Evolutionary conservation across 2,113 vertebrate genomes (phyloP).

Genomic region (Labeo catla): DNA sequence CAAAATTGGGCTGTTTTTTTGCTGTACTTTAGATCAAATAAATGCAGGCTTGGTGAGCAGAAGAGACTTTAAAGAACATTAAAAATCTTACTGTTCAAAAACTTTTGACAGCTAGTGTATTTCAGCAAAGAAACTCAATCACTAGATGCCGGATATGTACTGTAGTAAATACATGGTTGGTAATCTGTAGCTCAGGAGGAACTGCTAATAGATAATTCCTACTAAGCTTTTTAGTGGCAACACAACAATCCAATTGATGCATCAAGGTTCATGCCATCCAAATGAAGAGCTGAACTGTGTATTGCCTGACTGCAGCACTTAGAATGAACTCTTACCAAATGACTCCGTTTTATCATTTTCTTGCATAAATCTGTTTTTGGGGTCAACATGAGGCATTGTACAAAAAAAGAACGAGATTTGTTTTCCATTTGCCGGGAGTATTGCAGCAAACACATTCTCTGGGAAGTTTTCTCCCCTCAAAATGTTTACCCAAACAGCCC

Average conservation of each 20-base stretch:
- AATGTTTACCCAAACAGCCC: constrained; percentile 28
- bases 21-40: too few relatives aligned
- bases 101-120: neutral
- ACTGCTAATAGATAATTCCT: constrained; percentile 33
- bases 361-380: neutral
- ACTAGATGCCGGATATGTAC: neutral
- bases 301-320: neutral
- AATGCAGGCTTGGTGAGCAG: too few relatives aligned
- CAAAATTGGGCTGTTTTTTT: too few relatives aligned
- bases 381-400: neutral
- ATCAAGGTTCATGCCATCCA: constrained; percentile 36
- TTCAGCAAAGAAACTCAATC: neutral
- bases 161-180: constrained; percentile 17
- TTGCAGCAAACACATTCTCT: constrained; percentile 14
- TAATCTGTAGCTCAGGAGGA: constrained; percentile 36
- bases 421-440: neutral
- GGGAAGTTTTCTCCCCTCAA: neutral
- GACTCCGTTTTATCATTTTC: neutral
- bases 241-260: constrained; percentile 44
- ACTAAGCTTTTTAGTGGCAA: constrained; percentile 45
- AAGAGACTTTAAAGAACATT: too few relatives aligned
- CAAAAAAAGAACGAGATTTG: neutral
- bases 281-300: neutral
- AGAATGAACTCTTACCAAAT: neutral
- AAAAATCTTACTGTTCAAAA: too few relatives aligned